phyloP scores from a whole-genome alignment of 2,888 invertebrate species.

The Sepioteuthis lessoniana region DNA sequence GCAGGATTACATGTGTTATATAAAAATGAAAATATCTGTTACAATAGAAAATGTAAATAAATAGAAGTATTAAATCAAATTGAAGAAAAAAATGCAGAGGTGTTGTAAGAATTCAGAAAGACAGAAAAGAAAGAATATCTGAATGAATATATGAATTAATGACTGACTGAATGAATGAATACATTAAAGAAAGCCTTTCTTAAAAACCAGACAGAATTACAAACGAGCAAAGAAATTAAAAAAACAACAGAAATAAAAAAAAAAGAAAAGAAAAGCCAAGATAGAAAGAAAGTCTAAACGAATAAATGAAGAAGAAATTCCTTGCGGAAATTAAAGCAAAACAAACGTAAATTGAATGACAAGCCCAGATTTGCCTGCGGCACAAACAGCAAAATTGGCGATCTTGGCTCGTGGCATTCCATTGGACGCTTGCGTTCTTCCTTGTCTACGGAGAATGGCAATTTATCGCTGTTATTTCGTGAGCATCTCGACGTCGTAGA shows the following conservation, averaged over 20 bases:
- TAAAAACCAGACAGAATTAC: neutral
- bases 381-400: constrained; percentile 2
- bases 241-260: neutral
- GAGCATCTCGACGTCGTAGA: neutral
- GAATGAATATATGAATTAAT: too few relatives aligned
- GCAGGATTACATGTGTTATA: too few relatives aligned
- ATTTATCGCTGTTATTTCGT: constrained; percentile 33
- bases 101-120: too few relatives aligned
- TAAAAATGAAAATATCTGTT: too few relatives aligned
- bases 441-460: neutral
- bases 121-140: too few relatives aligned
- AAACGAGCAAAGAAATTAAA: neutral
- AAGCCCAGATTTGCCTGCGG: neutral
- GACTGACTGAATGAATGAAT: neutral
- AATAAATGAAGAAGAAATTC: neutral
- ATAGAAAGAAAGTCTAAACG: neutral
- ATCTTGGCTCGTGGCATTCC: neutral
- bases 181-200: neutral
- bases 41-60: too few relatives aligned
- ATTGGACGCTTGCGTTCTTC: neutral
- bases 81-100: too few relatives aligned
- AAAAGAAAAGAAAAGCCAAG: neutral
- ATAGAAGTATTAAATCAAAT: too few relatives aligned
- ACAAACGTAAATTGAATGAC: neutral
- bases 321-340: neutral